Evolutionary conservation across 2,113 vertebrate species (phyloP).

Genomic region (Leucopternis melanops): DNA sequence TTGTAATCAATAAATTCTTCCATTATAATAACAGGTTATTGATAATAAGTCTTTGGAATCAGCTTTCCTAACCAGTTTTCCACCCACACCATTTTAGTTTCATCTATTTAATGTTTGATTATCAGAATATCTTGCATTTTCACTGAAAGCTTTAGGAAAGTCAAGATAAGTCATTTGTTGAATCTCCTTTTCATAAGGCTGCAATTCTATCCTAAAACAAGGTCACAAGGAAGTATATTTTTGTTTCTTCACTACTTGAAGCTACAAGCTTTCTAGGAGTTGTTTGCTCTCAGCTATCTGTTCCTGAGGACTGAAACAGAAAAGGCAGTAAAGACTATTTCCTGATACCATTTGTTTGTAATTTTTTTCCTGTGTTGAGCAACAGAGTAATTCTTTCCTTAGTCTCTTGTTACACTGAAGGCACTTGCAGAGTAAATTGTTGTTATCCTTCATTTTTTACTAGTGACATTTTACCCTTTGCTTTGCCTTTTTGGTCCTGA

Average conservation of each 20-base stretch:
- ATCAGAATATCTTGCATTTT: not conserved
- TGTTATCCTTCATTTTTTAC: not conserved
- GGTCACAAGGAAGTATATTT: not conserved
- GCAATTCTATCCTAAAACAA: not conserved
- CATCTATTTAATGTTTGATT: not conserved
- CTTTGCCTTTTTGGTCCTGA: not conserved
- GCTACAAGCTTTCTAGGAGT: not conserved
- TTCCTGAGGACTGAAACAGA: not conserved
- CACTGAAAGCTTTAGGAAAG: not conserved
- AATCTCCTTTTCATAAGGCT: not conserved
- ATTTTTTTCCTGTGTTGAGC: not conserved
- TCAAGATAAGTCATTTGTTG: not conserved
- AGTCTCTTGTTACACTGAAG: not conserved
- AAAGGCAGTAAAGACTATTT: not conserved
- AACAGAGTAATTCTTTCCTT: not conserved
- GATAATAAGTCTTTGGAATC: not conserved
- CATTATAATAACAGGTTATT: not conserved
- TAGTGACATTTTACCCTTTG: not conserved
- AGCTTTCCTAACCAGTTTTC: not conserved
- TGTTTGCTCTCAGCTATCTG: not conserved
- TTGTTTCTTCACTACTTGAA: not conserved
- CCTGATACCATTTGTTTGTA: not conserved
- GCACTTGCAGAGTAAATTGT: not conserved
- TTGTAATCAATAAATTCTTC: not conserved
- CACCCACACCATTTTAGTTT: not conserved